Conservation (phyloP, 2,888 invertebrate species). For the Rhagophthalmus giganteus region DNA sequence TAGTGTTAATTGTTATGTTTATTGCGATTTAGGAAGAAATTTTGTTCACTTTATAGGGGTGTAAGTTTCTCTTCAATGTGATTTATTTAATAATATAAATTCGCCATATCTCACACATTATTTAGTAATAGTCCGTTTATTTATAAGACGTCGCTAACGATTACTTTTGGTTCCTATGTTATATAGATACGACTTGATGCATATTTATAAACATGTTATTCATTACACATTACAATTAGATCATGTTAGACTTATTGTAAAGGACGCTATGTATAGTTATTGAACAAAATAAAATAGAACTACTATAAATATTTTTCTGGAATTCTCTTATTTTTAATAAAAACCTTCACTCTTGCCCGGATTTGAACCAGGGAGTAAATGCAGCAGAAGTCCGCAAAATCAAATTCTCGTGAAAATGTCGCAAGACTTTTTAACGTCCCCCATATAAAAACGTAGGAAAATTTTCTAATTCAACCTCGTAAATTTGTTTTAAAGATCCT, state of each 20-base stretch:
- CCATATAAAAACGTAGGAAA: too few relatives aligned
- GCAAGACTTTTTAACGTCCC: too few relatives aligned
- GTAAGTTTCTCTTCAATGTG: constrained; percentile 13
- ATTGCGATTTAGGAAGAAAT: too few relatives aligned
- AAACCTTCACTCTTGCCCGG: too few relatives aligned
- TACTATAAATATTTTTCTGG: constrained; percentile 10
- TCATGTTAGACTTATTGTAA: constrained; percentile 41
- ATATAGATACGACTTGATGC: constrained; percentile 20
- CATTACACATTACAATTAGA: constrained; percentile 29
- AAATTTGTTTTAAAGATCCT: too few relatives aligned
- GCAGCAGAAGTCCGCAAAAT: too few relatives aligned
- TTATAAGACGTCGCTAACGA: constrained; percentile 15
- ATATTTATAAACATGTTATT: constrained; percentile 32
- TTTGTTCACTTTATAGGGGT: constrained; percentile 1
- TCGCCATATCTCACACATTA: constrained; percentile 3
- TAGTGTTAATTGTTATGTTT: constrained; percentile 24
- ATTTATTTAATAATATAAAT: constrained; percentile 12
- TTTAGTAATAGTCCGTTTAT: constrained; percentile 17
- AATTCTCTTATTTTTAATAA: too few relatives aligned
- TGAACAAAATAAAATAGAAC: constrained; percentile 46
- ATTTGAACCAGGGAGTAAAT: too few relatives aligned
- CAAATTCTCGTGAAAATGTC: too few relatives aligned
- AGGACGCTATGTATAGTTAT: constrained; percentile 49
- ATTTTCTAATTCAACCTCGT: too few relatives aligned
- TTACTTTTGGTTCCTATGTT: constrained; percentile 29